These are phyloP conservation scores for Tenthredo amoena DNA, from an alignment of 2,888 invertebrate species.

Conservation along the genomic window DNA sequence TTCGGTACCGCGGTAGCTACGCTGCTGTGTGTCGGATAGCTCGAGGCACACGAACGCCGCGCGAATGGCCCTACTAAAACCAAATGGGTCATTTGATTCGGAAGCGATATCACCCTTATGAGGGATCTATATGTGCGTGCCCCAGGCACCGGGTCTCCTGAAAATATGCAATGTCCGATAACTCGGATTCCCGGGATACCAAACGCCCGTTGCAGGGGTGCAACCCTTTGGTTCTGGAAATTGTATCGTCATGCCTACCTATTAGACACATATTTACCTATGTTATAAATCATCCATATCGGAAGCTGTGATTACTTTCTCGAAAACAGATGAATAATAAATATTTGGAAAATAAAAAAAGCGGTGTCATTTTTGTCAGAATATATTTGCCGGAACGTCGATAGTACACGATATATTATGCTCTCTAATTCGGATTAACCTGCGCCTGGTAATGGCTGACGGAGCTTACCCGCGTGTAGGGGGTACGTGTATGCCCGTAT, in stretches of 20 bases:
- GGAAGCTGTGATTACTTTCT: neutral
- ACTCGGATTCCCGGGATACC: slow-evolving; percentile 54
- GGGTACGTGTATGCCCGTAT: slow-evolving; percentile 23
- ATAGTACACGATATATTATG: neutral
- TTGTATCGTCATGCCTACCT: neutral
- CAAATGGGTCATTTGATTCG: slow-evolving; percentile 78
- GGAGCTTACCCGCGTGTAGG: slow-evolving; percentile 61
- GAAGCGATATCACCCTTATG: slow-evolving; percentile 76
- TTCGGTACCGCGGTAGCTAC: slow-evolving; percentile 61
- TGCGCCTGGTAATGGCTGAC: slow-evolving; percentile 65
- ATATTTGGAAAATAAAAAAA: neutral
- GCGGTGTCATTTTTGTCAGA: neutral
- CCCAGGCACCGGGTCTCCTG: slow-evolving; percentile 62
- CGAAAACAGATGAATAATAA: neutral
- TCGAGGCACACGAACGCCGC: slow-evolving; percentile 74
- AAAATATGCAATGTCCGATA: slow-evolving; percentile 74
- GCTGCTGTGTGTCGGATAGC: slow-evolving; percentile 53
- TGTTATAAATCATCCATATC: neutral
- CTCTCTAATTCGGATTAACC: slow-evolving; percentile 65
- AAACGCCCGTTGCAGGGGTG: neutral
- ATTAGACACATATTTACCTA: neutral
- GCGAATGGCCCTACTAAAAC: slow-evolving; percentile 75
- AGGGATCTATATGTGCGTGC: slow-evolving; percentile 68
- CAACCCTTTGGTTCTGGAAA: neutral
- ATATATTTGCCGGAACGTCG: neutral